phyloP scores from a whole-genome alignment of 2,797 vertebrate species.

The Catharus ustulatus region DNA sequence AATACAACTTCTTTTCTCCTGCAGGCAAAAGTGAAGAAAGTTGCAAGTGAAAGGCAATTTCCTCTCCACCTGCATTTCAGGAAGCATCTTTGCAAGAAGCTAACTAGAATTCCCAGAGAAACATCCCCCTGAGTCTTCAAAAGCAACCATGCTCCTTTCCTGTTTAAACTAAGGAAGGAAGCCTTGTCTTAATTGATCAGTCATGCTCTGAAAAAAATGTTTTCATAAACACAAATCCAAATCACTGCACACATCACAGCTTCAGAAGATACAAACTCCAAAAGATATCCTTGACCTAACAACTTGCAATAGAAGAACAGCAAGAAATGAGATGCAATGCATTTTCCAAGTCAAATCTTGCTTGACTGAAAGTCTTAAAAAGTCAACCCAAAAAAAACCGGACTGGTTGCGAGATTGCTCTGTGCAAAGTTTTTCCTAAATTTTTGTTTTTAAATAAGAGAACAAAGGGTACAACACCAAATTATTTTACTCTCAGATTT shows the following conservation, averaged over 20 bases:
- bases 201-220: neutral
- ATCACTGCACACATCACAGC: neutral
- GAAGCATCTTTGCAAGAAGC: neutral
- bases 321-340: neutral
- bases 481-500: neutral
- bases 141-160: neutral
- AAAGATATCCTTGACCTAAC: neutral
- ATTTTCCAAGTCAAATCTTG: neutral
- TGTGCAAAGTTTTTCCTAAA: neutral
- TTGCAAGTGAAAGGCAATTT: neutral
- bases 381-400: neutral
- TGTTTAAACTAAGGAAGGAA: neutral
- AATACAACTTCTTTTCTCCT: neutral
- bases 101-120: neutral
- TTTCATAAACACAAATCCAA: conserved; percentile 11
- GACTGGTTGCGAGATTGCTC: neutral
- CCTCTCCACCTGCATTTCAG: neutral
- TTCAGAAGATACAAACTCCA: neutral
- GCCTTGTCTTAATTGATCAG: neutral
- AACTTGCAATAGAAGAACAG: neutral
- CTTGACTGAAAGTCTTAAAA: neutral
- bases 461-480: neutral
- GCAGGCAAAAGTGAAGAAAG: neutral
- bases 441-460: neutral
- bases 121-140: neutral